Conservation (phyloP, 2,888 invertebrate genomes). For the Microctonus brassicae region DNA sequence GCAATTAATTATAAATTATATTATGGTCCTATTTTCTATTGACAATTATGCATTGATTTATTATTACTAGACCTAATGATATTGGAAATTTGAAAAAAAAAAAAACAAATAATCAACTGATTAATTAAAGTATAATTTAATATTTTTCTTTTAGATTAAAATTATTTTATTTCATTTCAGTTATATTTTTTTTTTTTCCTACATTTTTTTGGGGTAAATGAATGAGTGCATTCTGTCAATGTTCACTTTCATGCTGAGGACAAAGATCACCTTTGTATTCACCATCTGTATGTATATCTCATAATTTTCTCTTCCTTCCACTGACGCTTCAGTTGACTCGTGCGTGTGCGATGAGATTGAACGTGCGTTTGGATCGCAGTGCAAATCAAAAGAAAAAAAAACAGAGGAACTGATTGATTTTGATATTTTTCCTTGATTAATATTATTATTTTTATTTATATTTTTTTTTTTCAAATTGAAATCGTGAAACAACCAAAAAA, state of each 20-base stretch:
- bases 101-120: background rate
- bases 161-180: background rate
- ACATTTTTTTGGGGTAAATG: background rate
- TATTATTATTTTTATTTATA: background rate
- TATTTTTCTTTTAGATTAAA: background rate
- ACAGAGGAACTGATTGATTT: too few species aligned
- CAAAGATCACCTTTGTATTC: conserved; percentile 25
- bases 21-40: too few species aligned
- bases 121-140: too few species aligned
- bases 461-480: background rate
- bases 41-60: too few species aligned
- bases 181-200: background rate
- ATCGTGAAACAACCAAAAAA: background rate
- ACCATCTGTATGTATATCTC: conserved; percentile 15
- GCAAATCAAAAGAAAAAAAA: background rate
- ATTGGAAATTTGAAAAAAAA: background rate
- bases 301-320: background rate
- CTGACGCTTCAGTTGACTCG: background rate
- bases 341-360: background rate
- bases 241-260: background rate
- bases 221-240: background rate
- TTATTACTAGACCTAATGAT: background rate
- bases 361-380: background rate
- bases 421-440: too few species aligned
- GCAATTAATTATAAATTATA: too few species aligned